A percentile compares a stretch with the other conserved stretches of the same genome.
These are phyloP conservation scores for Tromatobia lineatoria DNA, from an alignment of 2,888 invertebrate species.

Conservation along the genomic window DNA sequence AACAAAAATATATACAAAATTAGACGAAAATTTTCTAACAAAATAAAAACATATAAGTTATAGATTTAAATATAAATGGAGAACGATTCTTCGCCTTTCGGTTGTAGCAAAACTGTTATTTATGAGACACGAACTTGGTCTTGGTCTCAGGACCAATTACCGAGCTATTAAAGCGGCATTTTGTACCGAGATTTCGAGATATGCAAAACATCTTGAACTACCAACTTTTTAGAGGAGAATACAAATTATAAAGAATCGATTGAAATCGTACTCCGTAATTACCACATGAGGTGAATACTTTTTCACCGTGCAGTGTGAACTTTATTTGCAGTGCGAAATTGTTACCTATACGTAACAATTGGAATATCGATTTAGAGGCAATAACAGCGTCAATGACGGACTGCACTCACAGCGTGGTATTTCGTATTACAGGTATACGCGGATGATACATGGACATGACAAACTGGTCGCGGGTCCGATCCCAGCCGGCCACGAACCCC, in stretches of 20 bases:
- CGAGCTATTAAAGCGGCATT: too few relatives aligned
- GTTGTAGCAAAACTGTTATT: too few relatives aligned
- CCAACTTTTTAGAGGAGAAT: too few relatives aligned
- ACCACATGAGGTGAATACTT: not conserved
- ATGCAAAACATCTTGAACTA: too few relatives aligned
- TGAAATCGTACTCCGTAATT: not conserved
- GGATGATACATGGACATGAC: constrained; percentile 31
- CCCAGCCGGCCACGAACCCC: constrained; percentile 71
- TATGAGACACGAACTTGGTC: too few relatives aligned
- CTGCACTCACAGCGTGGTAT: not conserved
- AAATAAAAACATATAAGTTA: too few relatives aligned
- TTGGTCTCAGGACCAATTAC: too few relatives aligned
- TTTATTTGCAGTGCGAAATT: not conserved
- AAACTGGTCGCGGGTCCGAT: constrained; percentile 51
- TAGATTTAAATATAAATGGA: too few relatives aligned
- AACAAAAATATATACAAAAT: too few relatives aligned
- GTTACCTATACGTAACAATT: not conserved
- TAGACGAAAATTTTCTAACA: too few relatives aligned
- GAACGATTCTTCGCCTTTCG: too few relatives aligned
- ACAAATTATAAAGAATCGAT: not conserved
- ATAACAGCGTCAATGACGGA: constrained; percentile 10
- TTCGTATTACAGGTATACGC: constrained; percentile 19
- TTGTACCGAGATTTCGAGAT: too few relatives aligned
- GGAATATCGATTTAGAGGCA: constrained; percentile 5
- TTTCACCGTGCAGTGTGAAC: not conserved